Percentiles rank a stretch among this genome's conserved stretches.
These are phyloP conservation scores for Piezodorus guildinii DNA, from an alignment of 1,140 invertebrate genomes.

Conservation along the genomic window DNA sequence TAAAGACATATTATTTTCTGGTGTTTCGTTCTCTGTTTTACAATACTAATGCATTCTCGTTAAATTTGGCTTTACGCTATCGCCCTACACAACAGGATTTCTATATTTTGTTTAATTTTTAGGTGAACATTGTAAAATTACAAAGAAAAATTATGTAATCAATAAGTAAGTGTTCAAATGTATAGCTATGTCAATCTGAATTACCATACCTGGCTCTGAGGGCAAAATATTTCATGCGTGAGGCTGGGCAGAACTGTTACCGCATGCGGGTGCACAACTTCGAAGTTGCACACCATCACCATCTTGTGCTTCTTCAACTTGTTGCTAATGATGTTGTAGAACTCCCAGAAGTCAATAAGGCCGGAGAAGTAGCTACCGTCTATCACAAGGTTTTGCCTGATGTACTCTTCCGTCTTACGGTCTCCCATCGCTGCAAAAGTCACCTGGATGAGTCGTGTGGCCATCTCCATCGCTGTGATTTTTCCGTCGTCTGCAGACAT, in stretches of 20 bases:
- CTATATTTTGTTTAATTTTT: no score
- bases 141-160: no score
- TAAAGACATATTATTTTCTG: no score
- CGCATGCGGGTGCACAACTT: neutral
- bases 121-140: no score
- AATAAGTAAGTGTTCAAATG: no score
- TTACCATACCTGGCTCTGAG: neutral
- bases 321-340: neutral
- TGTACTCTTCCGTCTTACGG: neutral
- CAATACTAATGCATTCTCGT: no score
- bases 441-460: neutral
- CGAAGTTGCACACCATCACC: neutral
- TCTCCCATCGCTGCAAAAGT: neutral
- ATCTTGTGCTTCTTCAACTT: neutral
- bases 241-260: neutral
- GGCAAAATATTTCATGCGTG: neutral
- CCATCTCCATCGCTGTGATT: neutral
- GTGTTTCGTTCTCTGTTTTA: no score
- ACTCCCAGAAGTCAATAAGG: neutral
- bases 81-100: no score
- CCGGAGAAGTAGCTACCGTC: neutral
- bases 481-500: neutral
- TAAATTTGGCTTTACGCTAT: no score
- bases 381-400: neutral
- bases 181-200: no score